Evolutionary conservation across 2,797 vertebrate species (phyloP), one percentile per base, ranked within the genome.

Genomic region (Lagorchestes hirsutus): DNA sequence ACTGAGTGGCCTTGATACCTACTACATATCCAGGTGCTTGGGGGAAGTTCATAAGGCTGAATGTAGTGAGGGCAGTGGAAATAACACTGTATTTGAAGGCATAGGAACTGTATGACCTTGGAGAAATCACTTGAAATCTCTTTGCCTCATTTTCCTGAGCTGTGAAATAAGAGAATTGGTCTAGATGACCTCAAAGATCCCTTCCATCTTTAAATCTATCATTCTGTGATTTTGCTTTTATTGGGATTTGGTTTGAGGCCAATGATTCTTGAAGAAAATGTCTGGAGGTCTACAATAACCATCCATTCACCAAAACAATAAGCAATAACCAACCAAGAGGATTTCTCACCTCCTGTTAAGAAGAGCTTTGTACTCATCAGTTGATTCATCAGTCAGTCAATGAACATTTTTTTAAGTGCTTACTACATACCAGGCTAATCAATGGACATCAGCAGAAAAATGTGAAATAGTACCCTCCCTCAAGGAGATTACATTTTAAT

Each of bases 1-100:
- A 90, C n/a, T 22, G 95, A 95, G 46, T 62, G 34, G 40, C 87
- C 55, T 27, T 52, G 67, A 94, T 93, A 56, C 10, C n/a, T 52
- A 54, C 74, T 91, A 59, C 4, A 8, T 8, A 34, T 34, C 59
- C 62, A n/a, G n/a, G 13, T 67, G 62, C 62, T 67, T n/a, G 34
- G 34, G n/a, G 22, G 22, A 87, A 4, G 40, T 46, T 87, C 74
- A 46, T 10, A 24, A 82, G 31, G 22, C 74, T 27, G 22, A 82
- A 24, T 27, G 40, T 40, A 34, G 87, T 27, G 87, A 29, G 27
- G 16, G 14, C 50, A 54, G 90, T 90, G 90, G 46, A 54, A 40
- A n/a, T 40, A 40, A 40, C 67, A 40, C n/a, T 40, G 59, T 5
- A 40, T 40, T 40, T 40, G 67, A 40, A 74, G n/a, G 67, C n/a